Conservation (phyloP, 2,797 vertebrate species). For the Hoplostethus mediterraneus region DNA sequence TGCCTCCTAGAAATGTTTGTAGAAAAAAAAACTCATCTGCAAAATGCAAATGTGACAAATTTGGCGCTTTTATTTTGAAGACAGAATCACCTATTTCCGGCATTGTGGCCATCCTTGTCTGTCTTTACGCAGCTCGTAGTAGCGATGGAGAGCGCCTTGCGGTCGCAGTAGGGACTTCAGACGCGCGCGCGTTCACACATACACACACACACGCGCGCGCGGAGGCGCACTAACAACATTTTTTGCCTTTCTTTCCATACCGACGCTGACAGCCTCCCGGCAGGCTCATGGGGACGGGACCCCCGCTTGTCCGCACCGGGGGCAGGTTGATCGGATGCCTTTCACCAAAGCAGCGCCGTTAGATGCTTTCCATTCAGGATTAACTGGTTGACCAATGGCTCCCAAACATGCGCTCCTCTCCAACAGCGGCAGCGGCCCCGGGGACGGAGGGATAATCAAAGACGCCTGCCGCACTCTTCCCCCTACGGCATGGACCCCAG, state of each 20-base stretch:
- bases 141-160: conserved; percentile 51
- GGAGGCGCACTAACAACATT: conserved; percentile 13
- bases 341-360: conserved; percentile 72
- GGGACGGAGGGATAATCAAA: conserved; percentile 40
- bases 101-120: accelerated
- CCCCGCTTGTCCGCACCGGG: conserved; percentile 62
- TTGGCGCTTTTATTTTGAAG: conserved; percentile 65
- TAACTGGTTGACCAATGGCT: conserved; percentile 84
- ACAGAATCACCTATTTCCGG: conserved; percentile 19
- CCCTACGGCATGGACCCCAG: conserved; percentile 57
- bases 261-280: conserved; percentile 29
- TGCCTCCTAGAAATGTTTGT: too few species aligned
- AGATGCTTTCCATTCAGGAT: conserved; percentile 68
- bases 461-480: conserved; percentile 37
- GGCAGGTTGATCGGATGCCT: conserved; percentile 75
- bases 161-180: conserved; percentile 57
- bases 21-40: too few species aligned
- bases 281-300: conserved; percentile 73
- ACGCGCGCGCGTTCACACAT: conserved; percentile 5
- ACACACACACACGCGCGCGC: conserved; percentile 4
- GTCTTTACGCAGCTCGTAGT: conserved; percentile 30
- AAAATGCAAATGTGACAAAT: background rate
- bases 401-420: conserved; percentile 77
- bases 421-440: conserved; percentile 59
- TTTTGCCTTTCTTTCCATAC: background rate